These are phyloP conservation scores for Osmerus mordax DNA, from an alignment of 2,113 vertebrate genomes.

Conservation along the genomic window DNA sequence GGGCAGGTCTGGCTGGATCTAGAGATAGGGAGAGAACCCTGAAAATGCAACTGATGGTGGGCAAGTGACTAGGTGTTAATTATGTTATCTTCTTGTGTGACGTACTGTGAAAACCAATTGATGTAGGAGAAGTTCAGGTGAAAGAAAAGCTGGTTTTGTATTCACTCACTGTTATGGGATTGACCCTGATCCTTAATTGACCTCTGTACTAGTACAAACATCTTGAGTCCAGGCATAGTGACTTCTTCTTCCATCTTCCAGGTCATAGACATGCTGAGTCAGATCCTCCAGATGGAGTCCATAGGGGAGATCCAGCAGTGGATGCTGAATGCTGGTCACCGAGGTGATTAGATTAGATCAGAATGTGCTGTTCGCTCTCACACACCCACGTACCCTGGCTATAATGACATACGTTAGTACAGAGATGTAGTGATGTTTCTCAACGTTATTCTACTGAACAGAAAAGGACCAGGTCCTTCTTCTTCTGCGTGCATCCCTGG, in stretches of 20 bases:
- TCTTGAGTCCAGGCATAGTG: background rate
- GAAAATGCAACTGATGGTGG: constrained; percentile 1
- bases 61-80: background rate
- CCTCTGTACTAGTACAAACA: too few relatives aligned
- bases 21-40: background rate
- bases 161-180: too few relatives aligned
- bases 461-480: background rate
- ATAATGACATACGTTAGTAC: background rate
- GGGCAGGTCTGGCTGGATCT: background rate
- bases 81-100: too few relatives aligned
- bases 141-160: too few relatives aligned
- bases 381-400: background rate
- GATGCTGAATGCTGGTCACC: constrained; percentile 1
- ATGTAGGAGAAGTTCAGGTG: too few relatives aligned
- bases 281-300: background rate
- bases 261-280: constrained; percentile 4
- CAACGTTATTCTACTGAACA: background rate
- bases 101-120: too few relatives aligned
- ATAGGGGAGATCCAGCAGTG: background rate
- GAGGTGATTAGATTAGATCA: constrained; percentile 3
- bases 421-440: background rate
- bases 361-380: background rate
- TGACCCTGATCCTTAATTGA: too few relatives aligned
- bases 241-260: background rate
- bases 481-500: background rate